phyloP scores from a whole-genome alignment of 2,888 invertebrate species.

The Eupithecia abbreviata region DNA sequence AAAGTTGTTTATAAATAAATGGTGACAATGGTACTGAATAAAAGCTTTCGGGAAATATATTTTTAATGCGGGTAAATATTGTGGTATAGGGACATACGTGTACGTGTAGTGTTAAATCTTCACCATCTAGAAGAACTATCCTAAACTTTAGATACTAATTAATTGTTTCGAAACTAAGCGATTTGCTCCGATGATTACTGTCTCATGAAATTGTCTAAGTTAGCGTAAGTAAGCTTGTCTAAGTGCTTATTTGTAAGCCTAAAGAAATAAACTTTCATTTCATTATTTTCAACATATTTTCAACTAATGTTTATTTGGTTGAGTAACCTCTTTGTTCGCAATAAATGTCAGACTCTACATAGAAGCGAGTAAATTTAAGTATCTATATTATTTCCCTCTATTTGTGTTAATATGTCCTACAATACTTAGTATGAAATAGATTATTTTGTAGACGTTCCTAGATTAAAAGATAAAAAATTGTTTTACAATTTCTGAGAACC shows the following conservation, averaged over 20 bases:
- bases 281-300: too few species aligned
- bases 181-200: neutral
- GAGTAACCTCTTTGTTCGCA: neutral
- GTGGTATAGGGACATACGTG: neutral
- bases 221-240: too few species aligned
- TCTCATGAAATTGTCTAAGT: neutral
- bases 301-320: neutral
- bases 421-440: neutral
- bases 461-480: neutral
- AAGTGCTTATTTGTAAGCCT: too few species aligned
- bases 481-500: slow-evolving; percentile 9
- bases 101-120: neutral
- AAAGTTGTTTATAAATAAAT: slow-evolving; percentile 43
- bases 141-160: neutral
- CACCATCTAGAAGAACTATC: neutral
- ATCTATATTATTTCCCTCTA: neutral
- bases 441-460: neutral
- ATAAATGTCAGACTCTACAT: too few species aligned
- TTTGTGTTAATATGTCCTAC: too few species aligned
- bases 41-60: slow-evolving; percentile 16
- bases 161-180: neutral
- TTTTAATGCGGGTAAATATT: slow-evolving; percentile 1
- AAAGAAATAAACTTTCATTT: too few species aligned
- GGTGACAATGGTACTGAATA: slow-evolving; percentile 31
- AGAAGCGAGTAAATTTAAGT: too few species aligned